These are phyloP conservation scores for Chionodraco myersi DNA, from an alignment of 2,113 vertebrate species.

Conservation along the genomic window DNA sequence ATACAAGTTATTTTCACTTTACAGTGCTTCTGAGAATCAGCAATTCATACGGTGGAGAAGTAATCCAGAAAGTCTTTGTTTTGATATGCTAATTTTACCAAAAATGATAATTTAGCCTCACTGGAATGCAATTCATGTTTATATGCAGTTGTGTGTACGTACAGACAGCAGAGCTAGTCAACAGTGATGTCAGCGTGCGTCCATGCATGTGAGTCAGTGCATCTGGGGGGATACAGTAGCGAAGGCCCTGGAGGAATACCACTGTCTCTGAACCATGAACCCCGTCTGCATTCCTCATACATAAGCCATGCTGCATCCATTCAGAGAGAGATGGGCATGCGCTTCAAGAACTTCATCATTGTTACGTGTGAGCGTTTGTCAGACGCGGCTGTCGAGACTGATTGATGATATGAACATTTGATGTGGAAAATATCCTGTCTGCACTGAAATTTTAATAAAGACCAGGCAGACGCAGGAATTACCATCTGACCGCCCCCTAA, in stretches of 20 bases:
- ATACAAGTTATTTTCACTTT: too few relatives aligned
- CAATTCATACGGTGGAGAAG: too few relatives aligned
- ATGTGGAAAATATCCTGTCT: conserved; percentile 80
- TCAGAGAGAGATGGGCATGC: not conserved
- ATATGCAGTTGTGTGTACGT: not conserved
- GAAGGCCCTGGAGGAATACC: conserved; percentile 30
- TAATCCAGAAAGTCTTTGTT: too few relatives aligned
- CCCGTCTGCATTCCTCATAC: conserved; percentile 16
- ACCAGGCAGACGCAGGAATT: conserved; percentile 59
- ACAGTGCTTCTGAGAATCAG: too few relatives aligned
- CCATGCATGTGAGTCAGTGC: conserved; percentile 17
- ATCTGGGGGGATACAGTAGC: conserved; percentile 13
- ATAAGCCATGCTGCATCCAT: conserved; percentile 37
- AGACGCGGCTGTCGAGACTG: conserved; percentile 56
- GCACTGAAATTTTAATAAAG: conserved; percentile 78
- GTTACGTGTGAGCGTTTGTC: conserved; percentile 34
- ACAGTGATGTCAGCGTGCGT: conserved; percentile 6
- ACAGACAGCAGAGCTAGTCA: conserved; percentile 14
- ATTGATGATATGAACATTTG: conserved; percentile 78
- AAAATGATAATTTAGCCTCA: conserved; percentile 13
- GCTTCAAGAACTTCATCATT: conserved; percentile 57
- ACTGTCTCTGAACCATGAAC: conserved; percentile 25
- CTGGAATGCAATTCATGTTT: not conserved
- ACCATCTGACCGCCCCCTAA: conserved; percentile 48
- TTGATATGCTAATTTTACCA: too few relatives aligned